Evolutionary conservation across 2,797 vertebrate species (phyloP), one percentile per base, ranked within the genome.

Genomic region (Paramormyrops hopkinsi): DNA sequence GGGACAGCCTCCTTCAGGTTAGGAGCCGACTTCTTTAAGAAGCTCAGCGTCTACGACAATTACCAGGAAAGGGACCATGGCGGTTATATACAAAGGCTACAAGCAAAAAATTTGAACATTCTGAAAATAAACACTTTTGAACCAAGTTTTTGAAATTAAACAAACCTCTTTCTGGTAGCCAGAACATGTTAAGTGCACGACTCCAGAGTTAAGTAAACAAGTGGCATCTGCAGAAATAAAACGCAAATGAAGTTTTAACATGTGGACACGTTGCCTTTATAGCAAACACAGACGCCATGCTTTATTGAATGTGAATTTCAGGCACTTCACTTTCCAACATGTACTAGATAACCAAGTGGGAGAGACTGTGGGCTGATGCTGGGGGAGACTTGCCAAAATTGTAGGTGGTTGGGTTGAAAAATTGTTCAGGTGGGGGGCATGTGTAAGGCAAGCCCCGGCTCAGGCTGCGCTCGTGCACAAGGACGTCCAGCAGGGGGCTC

Each of bases 81-180:
- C 54, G 12, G 12, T 56, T 37, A 86, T 41, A 37, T 37, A 87
- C n/a, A 33, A 62, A 19, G 53, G 8, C 25, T 37, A 12, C 5
- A 59, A 59, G 29, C 51, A 41, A 12, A 87, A 37, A 62, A 87
- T 22, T 4, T 2, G 14, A 22, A 19, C 8, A n/a, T 83, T 82
- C 1, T 17, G 37, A 69, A 11, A 11, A 88, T 50, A 25, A 88
- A 76, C 14, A 76, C 37, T n/a, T 41, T 44, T 41, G 19, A 46
- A 19, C 5, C 3, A 79, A 46, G 9, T 79, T 79, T 79, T 7
- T 6, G 1, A 73, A 2, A 33, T 41, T 46, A 90, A 89, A 93
- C 94, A 92, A 93, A 97, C 98, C 97, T 99, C 97, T 92, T 98
- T 99, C 92, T 99, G 98, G 96, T 98, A 97, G 22, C 98, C 97